Conservation (phyloP, 2,888 invertebrate genomes). For the Apoda limacodes region DNA sequence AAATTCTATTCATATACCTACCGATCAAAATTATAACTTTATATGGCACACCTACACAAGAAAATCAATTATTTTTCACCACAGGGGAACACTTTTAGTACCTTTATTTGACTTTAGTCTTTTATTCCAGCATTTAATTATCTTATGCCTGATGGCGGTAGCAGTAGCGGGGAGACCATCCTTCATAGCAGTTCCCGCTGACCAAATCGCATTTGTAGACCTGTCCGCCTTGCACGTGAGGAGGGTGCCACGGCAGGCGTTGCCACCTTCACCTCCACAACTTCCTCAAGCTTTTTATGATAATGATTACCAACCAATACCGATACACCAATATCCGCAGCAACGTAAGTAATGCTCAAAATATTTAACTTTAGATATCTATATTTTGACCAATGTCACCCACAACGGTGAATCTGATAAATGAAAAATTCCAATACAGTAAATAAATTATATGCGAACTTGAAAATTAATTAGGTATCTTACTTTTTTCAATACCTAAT, state of each 20-base stretch:
- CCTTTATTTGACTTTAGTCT: constrained; percentile 15
- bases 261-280: constrained; percentile 37
- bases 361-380: too few species aligned
- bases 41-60: constrained; percentile 3
- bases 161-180: constrained; percentile 58
- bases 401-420: too few species aligned
- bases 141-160: constrained; percentile 35
- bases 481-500: too few species aligned
- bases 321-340: constrained; percentile 29
- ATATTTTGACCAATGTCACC: too few species aligned
- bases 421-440: too few species aligned
- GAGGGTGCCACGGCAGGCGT: constrained; percentile 47
- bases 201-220: constrained; percentile 71
- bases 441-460: too few species aligned
- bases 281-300: constrained; percentile 31
- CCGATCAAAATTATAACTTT: too few species aligned
- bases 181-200: constrained; percentile 72
- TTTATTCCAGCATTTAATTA: constrained; percentile 36
- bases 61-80: constrained; percentile 1
- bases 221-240: constrained; percentile 46
- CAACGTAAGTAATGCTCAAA: constrained; percentile 53
- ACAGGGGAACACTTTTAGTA: not conserved
- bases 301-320: constrained; percentile 39
- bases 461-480: too few species aligned
- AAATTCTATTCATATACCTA: too few species aligned